Evolutionary conservation across 2,797 vertebrate species (phyloP), one percentile per base, ranked within the genome.

Genomic region (Chaunax sp.): DNA sequence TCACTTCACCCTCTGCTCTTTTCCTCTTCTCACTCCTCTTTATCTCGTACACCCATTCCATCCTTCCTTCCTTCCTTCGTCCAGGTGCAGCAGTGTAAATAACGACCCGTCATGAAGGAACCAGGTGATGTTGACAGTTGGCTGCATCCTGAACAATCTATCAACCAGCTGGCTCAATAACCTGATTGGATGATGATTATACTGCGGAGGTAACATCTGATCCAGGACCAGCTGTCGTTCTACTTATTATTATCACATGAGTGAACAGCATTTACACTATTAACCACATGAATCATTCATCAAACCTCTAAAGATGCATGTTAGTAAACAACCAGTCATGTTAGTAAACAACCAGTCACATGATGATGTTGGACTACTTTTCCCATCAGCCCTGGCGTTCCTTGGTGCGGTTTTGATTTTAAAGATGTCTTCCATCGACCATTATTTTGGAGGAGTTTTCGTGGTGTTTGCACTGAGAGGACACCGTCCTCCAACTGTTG

Each of bases 61-160:
- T 16, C 18, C 25, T 16, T 26, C 5, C 11, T 30, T 5, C 9
- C 22, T 38, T 52, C 38, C n/a, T 57, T 23, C 7, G 45, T 75
- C 3, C 81, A 93, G 91, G 88, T 83, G 88, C 90, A 8, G 58
- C 77, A 0, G 78, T 92, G 65, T 94, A 87, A 83, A 20, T 18
- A 23, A 16, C 1, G 6, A 30, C 3, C 18, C 0, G 3, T 71
- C 43, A 10, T 26, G 45, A 40, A 58, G 56, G 40, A 70, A 20
- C 40, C 75, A 35, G 72, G 49, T 11, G 44, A 50, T 0, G 38
- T 41, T 13, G 69, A n/a, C 69, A 58, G 47, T 72, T 46, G 54
- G 47, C 59, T 52, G 51, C 35, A 22, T 66, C 47, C 66, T 56
- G 64, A 46, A 75, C 62, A 4, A 2, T 64, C 57, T 68, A 65